These are phyloP conservation scores for Notoglanidium macrostoma DNA, from an alignment of 2,797 vertebrate genomes.

Conservation along the genomic window DNA sequence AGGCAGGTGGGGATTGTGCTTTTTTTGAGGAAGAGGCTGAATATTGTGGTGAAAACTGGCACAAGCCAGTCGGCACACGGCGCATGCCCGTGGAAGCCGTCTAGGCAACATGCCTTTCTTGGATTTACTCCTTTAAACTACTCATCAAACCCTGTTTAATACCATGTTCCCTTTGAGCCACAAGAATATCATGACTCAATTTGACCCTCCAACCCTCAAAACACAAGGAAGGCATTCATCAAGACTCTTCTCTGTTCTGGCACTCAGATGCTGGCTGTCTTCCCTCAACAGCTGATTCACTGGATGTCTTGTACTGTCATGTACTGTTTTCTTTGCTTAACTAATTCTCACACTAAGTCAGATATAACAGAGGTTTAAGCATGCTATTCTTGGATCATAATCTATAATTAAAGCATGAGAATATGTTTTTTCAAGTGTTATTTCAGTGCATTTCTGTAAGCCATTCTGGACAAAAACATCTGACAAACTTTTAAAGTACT, in stretches of 20 bases:
- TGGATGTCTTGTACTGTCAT: too few relatives aligned
- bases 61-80: too few relatives aligned
- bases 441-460: background rate
- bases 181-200: background rate
- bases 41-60: too few relatives aligned
- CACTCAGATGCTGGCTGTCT: background rate
- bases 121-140: too few relatives aligned
- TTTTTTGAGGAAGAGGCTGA: too few relatives aligned
- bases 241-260: background rate
- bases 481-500: background rate
- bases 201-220: background rate
- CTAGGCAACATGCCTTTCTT: too few relatives aligned
- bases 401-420: background rate
- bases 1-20: too few relatives aligned
- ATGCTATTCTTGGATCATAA: background rate
- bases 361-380: background rate
- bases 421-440: background rate
- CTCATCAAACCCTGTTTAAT: background rate
- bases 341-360: background rate
- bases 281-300: background rate
- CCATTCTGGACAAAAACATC: background rate
- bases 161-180: background rate
- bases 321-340: background rate
- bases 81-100: too few relatives aligned
- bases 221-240: background rate